phyloP scores from a whole-genome alignment of 1,140 invertebrate species.

The Anadara kagoshimensis region DNA sequence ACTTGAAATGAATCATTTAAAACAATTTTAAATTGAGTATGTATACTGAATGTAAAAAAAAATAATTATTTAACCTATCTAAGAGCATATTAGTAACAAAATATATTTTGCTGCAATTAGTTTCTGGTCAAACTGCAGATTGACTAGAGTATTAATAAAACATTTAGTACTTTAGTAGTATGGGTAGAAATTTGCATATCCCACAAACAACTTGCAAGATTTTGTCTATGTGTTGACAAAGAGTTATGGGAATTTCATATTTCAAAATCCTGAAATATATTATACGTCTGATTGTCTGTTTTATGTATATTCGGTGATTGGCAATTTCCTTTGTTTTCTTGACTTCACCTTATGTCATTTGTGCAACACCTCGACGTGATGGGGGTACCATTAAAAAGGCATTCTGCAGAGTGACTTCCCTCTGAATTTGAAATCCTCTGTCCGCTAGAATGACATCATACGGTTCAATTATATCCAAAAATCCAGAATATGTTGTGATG shows the following conservation, averaged over 20 bases:
- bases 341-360: conserved; percentile 2
- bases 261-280: conserved; percentile 19
- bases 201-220: neutral
- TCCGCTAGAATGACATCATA: conserved; percentile 71
- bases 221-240: conserved; percentile 1
- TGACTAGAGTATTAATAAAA: too few relatives aligned
- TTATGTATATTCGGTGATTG: conserved; percentile 1
- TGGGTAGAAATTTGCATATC: too few relatives aligned
- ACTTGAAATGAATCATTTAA: too few relatives aligned
- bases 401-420: neutral
- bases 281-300: conserved; percentile 8
- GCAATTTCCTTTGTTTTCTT: conserved; percentile 7
- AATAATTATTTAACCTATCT: too few relatives aligned
- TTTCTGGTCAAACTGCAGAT: too few relatives aligned
- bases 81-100: too few relatives aligned
- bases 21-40: too few relatives aligned
- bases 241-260: conserved; percentile 9
- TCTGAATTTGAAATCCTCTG: conserved; percentile 67
- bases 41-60: too few relatives aligned
- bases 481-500: conserved; percentile 67
- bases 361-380: conserved; percentile 4
- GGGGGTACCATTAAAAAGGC: neutral
- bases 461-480: conserved; percentile 69
- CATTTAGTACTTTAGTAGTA: too few relatives aligned
- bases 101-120: too few relatives aligned